Percentiles rank a stretch among this genome's conserved stretches.
Conservation (phyloP, 2,888 invertebrate genomes). For the Lasioglossum villosulum region DNA sequence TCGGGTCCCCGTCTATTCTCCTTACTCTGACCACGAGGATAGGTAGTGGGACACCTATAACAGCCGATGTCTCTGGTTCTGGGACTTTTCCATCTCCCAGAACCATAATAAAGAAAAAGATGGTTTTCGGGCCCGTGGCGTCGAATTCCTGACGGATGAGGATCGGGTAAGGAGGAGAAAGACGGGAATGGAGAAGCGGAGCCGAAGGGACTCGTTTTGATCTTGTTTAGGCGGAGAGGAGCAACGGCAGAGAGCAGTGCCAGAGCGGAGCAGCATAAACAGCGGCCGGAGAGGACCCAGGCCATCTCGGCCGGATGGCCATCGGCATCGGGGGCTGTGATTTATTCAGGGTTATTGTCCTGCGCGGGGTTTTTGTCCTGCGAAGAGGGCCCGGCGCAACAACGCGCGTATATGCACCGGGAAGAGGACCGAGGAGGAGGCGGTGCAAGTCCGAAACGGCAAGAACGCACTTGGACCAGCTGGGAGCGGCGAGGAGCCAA, state of each 20-base stretch:
- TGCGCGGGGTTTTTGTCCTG: constrained; percentile 75
- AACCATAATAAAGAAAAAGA: no score
- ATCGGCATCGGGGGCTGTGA: constrained; percentile 69
- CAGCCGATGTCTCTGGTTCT: no score
- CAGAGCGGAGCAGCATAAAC: constrained; percentile 59
- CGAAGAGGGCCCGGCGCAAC: constrained; percentile 36
- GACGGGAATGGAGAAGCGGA: constrained; percentile 7
- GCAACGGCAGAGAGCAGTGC: constrained; percentile 50
- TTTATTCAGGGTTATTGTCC: constrained; percentile 82
- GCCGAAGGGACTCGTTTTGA: constrained; percentile 64
- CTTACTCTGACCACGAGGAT: no score
- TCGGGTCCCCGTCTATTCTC: no score
- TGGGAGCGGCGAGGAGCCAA: constrained; percentile 16
- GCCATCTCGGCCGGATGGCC: constrained; percentile 60
- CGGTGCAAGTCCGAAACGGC: constrained; percentile 59
- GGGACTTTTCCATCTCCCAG: no score
- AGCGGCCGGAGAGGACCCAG: constrained; percentile 26
- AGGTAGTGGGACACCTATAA: no score
- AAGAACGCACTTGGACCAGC: constrained; percentile 66
- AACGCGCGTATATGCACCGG: constrained; percentile 21
- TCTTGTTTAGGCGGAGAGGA: constrained; percentile 65
- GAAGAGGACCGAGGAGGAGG: constrained; percentile 15
- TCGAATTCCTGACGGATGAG: constrained; percentile 30
- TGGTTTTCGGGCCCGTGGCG: background rate
- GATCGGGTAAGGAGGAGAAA: background rate